Percentiles rank a stretch among this genome's conserved stretches.
Conservation (phyloP, 2,113 vertebrate species). For the Raja brachyura region DNA sequence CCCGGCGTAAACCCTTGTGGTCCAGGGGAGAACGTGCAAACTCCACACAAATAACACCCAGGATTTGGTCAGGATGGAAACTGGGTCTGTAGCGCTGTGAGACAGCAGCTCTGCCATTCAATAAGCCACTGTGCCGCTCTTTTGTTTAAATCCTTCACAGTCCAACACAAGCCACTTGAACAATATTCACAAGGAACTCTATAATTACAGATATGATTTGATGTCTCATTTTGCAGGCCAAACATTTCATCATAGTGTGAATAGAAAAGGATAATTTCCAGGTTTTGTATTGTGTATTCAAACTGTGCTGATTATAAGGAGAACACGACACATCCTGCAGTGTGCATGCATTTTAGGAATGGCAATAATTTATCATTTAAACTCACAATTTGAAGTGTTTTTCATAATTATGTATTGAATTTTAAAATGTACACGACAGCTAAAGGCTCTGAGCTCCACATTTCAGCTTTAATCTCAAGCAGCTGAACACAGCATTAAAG, state of each 20-base stretch:
- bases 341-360: neutral
- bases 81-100: too few relatives aligned
- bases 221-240: neutral
- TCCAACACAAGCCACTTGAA: neutral
- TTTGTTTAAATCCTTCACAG: neutral
- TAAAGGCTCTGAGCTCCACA: too few relatives aligned
- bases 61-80: too few relatives aligned
- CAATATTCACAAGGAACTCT: neutral
- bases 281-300: neutral
- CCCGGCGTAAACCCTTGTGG: too few relatives aligned
- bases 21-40: too few relatives aligned
- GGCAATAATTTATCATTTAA: neutral
- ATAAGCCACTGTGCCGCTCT: neutral
- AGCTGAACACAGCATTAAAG: too few relatives aligned
- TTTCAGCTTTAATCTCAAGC: too few relatives aligned
- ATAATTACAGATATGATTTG: neutral
- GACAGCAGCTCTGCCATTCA: too few relatives aligned
- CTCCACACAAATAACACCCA: too few relatives aligned
- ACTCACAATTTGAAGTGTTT: too few relatives aligned
- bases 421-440: too few relatives aligned
- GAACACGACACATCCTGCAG: neutral
- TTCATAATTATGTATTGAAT: too few relatives aligned
- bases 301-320: neutral
- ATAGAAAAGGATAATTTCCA: neutral
- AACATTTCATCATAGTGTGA: neutral